Base-by-base conservation (phyloP, 2,113 vertebrate species). In the Mormyrus lacerda region DNA sequence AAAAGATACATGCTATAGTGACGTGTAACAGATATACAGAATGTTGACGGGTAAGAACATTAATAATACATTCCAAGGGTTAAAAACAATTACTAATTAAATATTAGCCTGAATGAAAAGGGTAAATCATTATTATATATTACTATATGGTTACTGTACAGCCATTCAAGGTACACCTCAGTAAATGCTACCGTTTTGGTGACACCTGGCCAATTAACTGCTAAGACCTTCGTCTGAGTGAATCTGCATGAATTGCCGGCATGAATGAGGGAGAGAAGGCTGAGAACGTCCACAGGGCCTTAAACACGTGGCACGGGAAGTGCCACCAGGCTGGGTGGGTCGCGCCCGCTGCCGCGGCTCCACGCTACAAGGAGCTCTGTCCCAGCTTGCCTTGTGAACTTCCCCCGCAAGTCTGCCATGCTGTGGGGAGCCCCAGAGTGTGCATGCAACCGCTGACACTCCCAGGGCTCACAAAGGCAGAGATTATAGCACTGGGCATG, bases 1-100 rank as follows among this genome's bases (percentile, higher is more conserved):
- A 79, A 87, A 44, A 85, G 89, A 91, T 85, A 88, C 88, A 89
- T 61, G 85, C 47, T 45, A 45, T 85, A 15, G 65, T 87, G 87
- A 88, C 79, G 39, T 89, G 65, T 45, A 65, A 45, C 58, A 85
- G 53, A 61, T 47, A 85, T 47, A 85, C 83, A n/a, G 21, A 85
- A 27, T 85, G 42, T 27, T 47, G 82, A 85, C 45, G 48, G 17
- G 44, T 47, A 85, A 85, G 44, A 48, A 11, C 24, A 47, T 85
- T 85, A 47, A 50, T 48, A 31, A 48, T 47, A 48, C 19, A 44
- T 85, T 15, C 47, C 83, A 47, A 27, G 13, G 2, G 3, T 2
- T 50, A 48, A 85, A 48, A 85, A 48, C 3, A 48, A 27, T 48
- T 13, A 79, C 19, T 42, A 39, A 79, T 35, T 42, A 79, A 79